A percentile compares a stretch with the other conserved stretches of the same genome.
These are phyloP conservation scores for Mimachlamys varia DNA, from an alignment of 2,888 invertebrate genomes.

Conservation along the genomic window DNA sequence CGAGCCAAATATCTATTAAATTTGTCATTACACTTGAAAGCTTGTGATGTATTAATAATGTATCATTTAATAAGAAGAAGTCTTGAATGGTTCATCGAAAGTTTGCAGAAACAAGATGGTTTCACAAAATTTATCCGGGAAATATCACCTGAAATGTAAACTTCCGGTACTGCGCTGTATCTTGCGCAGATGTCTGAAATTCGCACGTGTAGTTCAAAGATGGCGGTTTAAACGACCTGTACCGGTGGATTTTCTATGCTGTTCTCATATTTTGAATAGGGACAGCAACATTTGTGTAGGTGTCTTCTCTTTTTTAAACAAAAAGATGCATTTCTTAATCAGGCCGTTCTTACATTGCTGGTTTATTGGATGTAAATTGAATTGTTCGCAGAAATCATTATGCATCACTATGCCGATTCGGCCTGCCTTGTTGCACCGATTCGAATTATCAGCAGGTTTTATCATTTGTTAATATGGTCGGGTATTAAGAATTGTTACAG, in stretches of 20 bases:
- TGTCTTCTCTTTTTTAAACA: not conserved
- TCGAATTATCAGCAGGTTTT: no score
- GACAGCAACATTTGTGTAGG: not conserved
- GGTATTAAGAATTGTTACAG: no score
- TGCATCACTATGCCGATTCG: no score
- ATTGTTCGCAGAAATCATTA: not conserved
- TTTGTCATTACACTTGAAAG: not conserved
- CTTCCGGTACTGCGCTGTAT: constrained; percentile 44
- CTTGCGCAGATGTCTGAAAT: constrained; percentile 51
- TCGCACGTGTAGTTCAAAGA: constrained; percentile 52
- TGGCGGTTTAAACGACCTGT: constrained; percentile 47
- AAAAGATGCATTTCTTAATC: not conserved
- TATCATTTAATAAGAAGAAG: not conserved
- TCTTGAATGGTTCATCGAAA: not conserved
- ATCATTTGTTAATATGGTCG: no score
- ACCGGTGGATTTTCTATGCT: not conserved
- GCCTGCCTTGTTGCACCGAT: no score
- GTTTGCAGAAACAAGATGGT: not conserved
- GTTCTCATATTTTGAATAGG: not conserved
- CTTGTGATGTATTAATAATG: not conserved
- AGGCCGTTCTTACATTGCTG: not conserved
- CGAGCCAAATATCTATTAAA: not conserved
- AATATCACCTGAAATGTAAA: constrained; percentile 11
- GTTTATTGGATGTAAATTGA: not conserved
- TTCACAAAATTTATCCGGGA: not conserved